Conservation (phyloP, 2,888 invertebrate species). For the Athetis lepigone region DNA sequence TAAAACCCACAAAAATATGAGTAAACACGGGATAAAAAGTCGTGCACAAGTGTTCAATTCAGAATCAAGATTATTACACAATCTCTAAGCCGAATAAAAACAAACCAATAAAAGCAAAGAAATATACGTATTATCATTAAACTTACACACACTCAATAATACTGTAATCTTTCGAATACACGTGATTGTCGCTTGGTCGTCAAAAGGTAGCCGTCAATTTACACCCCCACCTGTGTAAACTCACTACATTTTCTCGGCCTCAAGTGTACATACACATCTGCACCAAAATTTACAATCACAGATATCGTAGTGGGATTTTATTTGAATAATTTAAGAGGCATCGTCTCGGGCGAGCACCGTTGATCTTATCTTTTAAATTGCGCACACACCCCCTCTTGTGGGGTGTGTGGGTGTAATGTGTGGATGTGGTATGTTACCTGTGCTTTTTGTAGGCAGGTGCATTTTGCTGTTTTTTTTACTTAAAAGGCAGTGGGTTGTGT, state of each 20-base stretch:
- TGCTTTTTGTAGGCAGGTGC: background rate
- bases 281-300: conserved; percentile 84
- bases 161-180: too few species aligned
- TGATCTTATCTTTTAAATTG: conserved; percentile 85
- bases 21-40: background rate
- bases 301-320: conserved; percentile 83
- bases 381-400: conserved; percentile 74
- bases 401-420: conserved; percentile 21
- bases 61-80: too few species aligned
- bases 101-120: background rate
- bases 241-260: conserved; percentile 46
- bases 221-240: conserved; percentile 18
- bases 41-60: too few species aligned
- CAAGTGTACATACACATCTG: conserved; percentile 73
- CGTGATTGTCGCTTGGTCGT: too few species aligned
- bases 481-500: background rate
- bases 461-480: background rate
- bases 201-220: conserved; percentile 21
- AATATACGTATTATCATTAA: background rate
- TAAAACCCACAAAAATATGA: too few species aligned
- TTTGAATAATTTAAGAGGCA: conserved; percentile 87
- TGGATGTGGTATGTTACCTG: conserved; percentile 60
- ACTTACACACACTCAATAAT: too few species aligned
- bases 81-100: background rate
- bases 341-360: conserved; percentile 69